Evolutionary conservation across 2,888 invertebrate species (phyloP).

Genomic region (Scaptomyza reducta): DNA sequence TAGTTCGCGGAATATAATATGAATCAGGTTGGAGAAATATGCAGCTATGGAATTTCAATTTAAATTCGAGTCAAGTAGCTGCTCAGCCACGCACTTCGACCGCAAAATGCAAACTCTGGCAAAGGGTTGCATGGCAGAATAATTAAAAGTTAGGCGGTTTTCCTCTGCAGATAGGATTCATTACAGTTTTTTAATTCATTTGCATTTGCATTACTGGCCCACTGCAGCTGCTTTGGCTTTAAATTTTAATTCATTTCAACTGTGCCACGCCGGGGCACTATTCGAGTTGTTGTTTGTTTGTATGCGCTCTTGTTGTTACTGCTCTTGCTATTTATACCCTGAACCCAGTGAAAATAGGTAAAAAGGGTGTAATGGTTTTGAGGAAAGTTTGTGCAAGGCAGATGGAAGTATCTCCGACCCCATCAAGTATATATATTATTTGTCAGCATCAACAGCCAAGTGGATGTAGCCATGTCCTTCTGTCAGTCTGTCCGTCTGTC

Average conservation of each 20-base stretch:
- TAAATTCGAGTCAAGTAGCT: constrained; percentile 21
- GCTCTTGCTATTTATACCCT: neutral
- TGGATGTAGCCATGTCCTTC: no score
- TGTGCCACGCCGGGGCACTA: constrained; percentile 18
- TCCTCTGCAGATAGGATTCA: constrained; percentile 63
- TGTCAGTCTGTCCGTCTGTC: no score
- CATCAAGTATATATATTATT: no score
- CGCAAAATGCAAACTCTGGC: neutral
- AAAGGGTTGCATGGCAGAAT: constrained; percentile 63
- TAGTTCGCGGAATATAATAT: constrained; percentile 29
- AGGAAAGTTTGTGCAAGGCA: no score
- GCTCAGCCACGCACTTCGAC: constrained; percentile 2
- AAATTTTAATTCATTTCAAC: constrained; percentile 72
- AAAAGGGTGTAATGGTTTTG: no score
- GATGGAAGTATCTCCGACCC: no score
- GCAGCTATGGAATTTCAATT: constrained; percentile 25
- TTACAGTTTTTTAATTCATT: constrained; percentile 64
- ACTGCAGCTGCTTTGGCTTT: constrained; percentile 49
- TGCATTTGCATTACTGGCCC: constrained; percentile 50
- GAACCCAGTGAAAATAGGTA: no score
- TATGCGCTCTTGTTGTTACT: constrained; percentile 1
- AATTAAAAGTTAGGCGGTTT: constrained; percentile 75
- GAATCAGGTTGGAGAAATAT: constrained; percentile 21
- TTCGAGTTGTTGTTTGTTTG: constrained; percentile 40
- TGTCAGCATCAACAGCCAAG: no score